These are phyloP conservation scores for Silurus glanis DNA, from an alignment of 2,113 vertebrate species.

Conservation along the genomic window DNA sequence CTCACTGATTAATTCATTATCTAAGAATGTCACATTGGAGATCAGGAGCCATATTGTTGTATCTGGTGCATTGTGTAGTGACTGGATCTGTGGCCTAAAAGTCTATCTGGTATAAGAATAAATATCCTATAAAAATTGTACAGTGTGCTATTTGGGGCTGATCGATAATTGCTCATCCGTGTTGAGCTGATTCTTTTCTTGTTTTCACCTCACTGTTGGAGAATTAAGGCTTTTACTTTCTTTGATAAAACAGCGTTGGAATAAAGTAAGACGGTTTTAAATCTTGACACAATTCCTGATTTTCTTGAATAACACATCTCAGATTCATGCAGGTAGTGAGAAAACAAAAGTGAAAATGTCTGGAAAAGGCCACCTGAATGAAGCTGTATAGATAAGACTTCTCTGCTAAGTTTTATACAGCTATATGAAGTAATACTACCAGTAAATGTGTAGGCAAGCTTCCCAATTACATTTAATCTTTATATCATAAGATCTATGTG, in stretches of 20 bases:
- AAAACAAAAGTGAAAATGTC: background rate
- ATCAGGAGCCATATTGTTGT: background rate
- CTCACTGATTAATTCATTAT: background rate
- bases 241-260: background rate
- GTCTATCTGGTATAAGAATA: background rate
- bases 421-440: background rate
- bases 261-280: too few species aligned
- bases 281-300: background rate
- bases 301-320: background rate
- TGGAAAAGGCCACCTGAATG: background rate
- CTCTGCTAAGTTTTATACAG: background rate
- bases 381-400: background rate
- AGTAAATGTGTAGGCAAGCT: background rate
- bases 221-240: slow-evolving; percentile 1
- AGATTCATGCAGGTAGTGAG: background rate
- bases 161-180: background rate
- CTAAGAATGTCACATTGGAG: background rate
- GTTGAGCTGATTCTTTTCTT: background rate
- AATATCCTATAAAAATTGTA: background rate
- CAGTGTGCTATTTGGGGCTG: background rate
- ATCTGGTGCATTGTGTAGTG: background rate
- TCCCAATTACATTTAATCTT: background rate
- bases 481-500: background rate
- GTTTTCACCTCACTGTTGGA: background rate
- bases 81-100: background rate